Conservation (phyloP, 23 tunicate species). For the Halocynthia aurantium region DNA sequence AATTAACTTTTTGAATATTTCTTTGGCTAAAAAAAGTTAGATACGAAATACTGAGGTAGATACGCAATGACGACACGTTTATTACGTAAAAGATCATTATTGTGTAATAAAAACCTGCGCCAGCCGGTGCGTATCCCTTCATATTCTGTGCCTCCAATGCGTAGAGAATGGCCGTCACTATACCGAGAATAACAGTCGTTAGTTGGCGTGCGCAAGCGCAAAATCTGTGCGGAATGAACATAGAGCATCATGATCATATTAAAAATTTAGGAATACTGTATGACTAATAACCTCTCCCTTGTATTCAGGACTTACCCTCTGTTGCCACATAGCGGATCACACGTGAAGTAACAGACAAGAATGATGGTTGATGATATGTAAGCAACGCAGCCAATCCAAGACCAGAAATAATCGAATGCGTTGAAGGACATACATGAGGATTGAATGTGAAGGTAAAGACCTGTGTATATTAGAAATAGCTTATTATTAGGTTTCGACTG, state of each 20-base stretch:
- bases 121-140: constrained; percentile 50
- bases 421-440: constrained; percentile 37
- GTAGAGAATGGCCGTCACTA: constrained; percentile 57
- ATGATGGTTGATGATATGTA: constrained; percentile 42
- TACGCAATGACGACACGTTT: not conserved
- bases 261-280: not conserved
- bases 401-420: constrained; percentile 73
- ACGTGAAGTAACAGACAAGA: constrained; percentile 47
- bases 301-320: constrained; percentile 24
- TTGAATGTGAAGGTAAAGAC: constrained; percentile 29
- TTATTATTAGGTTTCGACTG: constrained; percentile 1
- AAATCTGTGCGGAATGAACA: constrained; percentile 21
- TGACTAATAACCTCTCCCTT: not conserved
- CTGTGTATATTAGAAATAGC: constrained; percentile 2
- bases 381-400: constrained; percentile 53
- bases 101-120: constrained; percentile 32
- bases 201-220: constrained; percentile 49
- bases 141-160: constrained; percentile 62
- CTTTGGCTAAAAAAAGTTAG: not conserved
- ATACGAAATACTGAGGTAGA: not conserved
- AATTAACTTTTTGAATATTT: constrained; percentile 9
- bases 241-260: not conserved
- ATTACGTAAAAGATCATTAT: not conserved
- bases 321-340: constrained; percentile 46
- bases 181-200: constrained; percentile 43